phyloP scores from a whole-genome alignment of 2,888 invertebrate genomes.

The Chaitophorus viminalis region DNA sequence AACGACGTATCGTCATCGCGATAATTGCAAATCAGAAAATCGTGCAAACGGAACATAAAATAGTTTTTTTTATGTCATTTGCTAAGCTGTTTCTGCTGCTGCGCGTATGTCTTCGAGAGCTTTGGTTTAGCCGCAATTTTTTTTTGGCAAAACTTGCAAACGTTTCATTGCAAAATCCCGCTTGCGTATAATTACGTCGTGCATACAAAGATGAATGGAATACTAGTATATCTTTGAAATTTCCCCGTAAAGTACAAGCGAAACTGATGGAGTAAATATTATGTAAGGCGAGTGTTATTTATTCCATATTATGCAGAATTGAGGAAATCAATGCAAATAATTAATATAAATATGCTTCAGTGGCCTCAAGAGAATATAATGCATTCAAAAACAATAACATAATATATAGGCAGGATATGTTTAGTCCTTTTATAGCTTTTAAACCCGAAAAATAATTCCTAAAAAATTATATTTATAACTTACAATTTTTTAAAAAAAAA shows the following conservation, averaged over 20 bases:
- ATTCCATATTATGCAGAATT: background rate
- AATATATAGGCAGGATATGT: too few species aligned
- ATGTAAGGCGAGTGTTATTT: background rate
- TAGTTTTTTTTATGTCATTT: background rate
- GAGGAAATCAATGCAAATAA: background rate
- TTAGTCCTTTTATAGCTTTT: too few species aligned
- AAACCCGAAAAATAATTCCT: too few species aligned
- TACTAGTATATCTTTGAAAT: slow-evolving; percentile 10
- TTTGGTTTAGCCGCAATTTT: slow-evolving; percentile 1
- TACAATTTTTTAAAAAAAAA: too few species aligned
- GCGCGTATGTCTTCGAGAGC: background rate
- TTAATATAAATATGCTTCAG: too few species aligned
- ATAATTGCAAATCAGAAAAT: background rate
- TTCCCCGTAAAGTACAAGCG: background rate
- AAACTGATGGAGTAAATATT: background rate
- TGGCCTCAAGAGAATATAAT: too few species aligned
- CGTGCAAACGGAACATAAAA: background rate
- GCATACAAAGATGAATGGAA: background rate
- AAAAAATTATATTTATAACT: too few species aligned
- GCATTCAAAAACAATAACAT: too few species aligned
- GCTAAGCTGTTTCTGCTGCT: background rate
- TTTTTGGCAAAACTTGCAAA: background rate
- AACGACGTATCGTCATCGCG: too few species aligned
- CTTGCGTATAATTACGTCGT: background rate
- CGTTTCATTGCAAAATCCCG: background rate